Conservation (phyloP, 2,888 invertebrate species). For the Rhogogaster chlorosoma region DNA sequence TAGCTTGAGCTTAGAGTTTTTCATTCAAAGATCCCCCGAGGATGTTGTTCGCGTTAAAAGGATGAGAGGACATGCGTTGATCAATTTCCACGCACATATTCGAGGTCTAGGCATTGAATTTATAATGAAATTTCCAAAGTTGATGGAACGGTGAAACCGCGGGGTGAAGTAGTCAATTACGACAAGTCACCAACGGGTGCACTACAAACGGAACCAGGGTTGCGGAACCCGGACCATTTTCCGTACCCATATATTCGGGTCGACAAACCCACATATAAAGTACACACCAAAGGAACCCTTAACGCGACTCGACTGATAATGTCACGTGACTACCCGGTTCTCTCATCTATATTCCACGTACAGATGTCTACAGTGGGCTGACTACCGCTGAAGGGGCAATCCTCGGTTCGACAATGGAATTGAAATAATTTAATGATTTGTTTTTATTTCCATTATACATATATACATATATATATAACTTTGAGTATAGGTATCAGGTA, state of each 20-base stretch:
- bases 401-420: background rate
- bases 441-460: background rate
- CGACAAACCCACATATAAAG: slow-evolving; percentile 37
- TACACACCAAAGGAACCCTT: slow-evolving; percentile 36
- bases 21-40: slow-evolving; percentile 11
- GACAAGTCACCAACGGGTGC: slow-evolving; percentile 37
- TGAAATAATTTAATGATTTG: slow-evolving; percentile 25
- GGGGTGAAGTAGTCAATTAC: slow-evolving; percentile 45
- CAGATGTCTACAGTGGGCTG: slow-evolving; percentile 1
- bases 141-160: slow-evolving; percentile 43
- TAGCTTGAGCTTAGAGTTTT: background rate
- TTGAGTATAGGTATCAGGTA: background rate
- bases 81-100: slow-evolving; percentile 27
- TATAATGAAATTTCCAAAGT: slow-evolving; percentile 41
- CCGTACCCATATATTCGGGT: slow-evolving; percentile 19
- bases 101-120: slow-evolving; percentile 34
- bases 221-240: slow-evolving; percentile 24
- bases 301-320: slow-evolving; percentile 44
- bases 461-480: too few relatives aligned
- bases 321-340: slow-evolving; percentile 7
- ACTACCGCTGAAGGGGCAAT: background rate
- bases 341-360: slow-evolving; percentile 19
- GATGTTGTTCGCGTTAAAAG: background rate
- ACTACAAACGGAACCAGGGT: slow-evolving; percentile 38
- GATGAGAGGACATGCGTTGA: background rate